Evolutionary conservation across 35 echinoderm and acorn worm species (phyloP), one percentile per base, ranked within the genome.

Genomic region (Strongylocentrotus purpuratus): DNA sequence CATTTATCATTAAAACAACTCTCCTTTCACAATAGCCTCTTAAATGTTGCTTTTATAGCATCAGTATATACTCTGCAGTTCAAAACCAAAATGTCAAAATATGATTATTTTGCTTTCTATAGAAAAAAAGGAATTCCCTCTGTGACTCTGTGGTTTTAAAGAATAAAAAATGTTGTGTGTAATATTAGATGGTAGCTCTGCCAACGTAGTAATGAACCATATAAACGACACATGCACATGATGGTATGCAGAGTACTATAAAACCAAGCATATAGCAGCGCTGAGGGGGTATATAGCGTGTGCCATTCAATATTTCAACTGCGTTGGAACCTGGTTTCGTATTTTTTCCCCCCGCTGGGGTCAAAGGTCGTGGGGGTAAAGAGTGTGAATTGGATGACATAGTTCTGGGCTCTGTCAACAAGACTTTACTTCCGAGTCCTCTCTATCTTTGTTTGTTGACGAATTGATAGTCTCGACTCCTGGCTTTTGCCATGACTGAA

Each of bases 351-450:
- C 7, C 22, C 7, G 65, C 65, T 78, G 20, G 22, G 65, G 65
- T 78, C 65, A 78, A 78, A 78, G 65, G 65, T 78, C 22, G 65
- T 78, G 3, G 65, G 28, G 65, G 65, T 78, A 78, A 78, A 78
- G 65, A 28, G 65, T 78, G 65, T 78, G 65, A 78, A 78, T 78
- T 78, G 28, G 65, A 78, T 78, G 65, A 78, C 65, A 78, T 78
- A n/a, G 65, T 78, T 78, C 65, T 78, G 25, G 22, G 65, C n/a
- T 78, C 65, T 78, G 28, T 78, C 65, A 78, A 78, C 65, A 78
- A 78, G 65, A 78, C 65, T 78, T 78, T 78, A 78, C 65, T 78
- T 78, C 65, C 65, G 65, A 78, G 65, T 78, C 9, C 65, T 78
- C 65, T 78, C 7, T 78, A 78, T 78, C 65, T 78, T 78, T 78